phyloP scores from a whole-genome alignment of 2,888 invertebrate species.

The Thymelicus acteon region DNA sequence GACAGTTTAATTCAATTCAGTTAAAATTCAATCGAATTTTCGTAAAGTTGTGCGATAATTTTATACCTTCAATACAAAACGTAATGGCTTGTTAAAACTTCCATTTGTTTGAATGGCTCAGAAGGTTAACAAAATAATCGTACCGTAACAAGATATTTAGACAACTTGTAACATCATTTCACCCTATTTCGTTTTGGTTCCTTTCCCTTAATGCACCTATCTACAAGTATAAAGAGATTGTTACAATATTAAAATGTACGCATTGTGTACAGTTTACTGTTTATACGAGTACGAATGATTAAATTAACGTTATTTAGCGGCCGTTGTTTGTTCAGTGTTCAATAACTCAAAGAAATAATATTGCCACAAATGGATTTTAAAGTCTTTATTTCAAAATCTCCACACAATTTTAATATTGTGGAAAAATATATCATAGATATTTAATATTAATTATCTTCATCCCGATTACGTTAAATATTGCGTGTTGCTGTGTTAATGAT shows the following conservation, averaged over 20 bases:
- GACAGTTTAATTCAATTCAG: constrained; percentile 43
- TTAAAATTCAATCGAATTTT: constrained; percentile 42
- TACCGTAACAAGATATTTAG: constrained; percentile 15
- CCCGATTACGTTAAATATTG: too few relatives aligned
- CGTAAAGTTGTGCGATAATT: constrained; percentile 42
- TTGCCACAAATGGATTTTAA: background rate
- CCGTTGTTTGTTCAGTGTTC: background rate
- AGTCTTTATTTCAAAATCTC: background rate
- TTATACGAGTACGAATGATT: too few relatives aligned
- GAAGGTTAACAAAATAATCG: constrained; percentile 7
- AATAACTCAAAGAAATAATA: background rate
- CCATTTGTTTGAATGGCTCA: constrained; percentile 36
- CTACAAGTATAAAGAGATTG: too few relatives aligned
- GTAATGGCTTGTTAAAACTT: constrained; percentile 60
- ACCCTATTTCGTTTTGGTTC: background rate
- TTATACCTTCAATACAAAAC: constrained; percentile 48
- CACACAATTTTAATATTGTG: background rate
- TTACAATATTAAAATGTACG: too few relatives aligned
- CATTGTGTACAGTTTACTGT: too few relatives aligned
- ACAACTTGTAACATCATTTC: constrained; percentile 16
- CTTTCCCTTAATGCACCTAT: background rate
- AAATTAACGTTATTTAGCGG: background rate
- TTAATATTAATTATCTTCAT: too few relatives aligned
- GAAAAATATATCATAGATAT: too few relatives aligned
- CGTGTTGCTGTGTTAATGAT: background rate